Percentiles rank a stretch among this genome's conserved stretches.
Evolutionary conservation across 2,113 vertebrate genomes (phyloP).

Genomic region (Stigmatopora nigra): DNA sequence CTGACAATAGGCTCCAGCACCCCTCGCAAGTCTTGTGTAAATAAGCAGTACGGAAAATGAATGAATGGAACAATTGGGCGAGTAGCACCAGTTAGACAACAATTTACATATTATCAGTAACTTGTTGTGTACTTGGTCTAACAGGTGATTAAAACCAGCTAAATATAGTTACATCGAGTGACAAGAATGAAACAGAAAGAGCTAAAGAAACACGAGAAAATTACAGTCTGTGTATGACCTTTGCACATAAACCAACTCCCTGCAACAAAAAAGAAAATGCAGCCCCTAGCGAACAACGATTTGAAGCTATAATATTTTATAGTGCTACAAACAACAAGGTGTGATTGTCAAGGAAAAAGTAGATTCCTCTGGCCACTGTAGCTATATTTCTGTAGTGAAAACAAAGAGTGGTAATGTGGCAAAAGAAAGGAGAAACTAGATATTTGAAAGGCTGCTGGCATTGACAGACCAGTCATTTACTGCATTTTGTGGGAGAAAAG

Average conservation of each 20-base stretch:
- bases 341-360: neutral
- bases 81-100: neutral
- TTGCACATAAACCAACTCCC: neutral
- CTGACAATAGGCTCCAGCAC: too few relatives aligned
- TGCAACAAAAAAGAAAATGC: neutral
- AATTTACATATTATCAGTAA: neutral
- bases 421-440: neutral
- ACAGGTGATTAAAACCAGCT: too few relatives aligned
- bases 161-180: neutral
- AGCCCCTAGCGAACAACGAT: neutral
- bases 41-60: too few relatives aligned
- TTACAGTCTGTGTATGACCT: neutral
- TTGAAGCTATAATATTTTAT: conserved; percentile 1
- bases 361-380: neutral
- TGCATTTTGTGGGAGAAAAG: too few relatives aligned
- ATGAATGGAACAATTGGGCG: neutral
- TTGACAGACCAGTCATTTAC: neutral
- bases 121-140: neutral
- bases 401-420: neutral
- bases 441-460: neutral
- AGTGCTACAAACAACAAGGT: neutral
- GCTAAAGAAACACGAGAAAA: neutral
- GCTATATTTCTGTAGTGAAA: neutral
- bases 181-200: neutral
- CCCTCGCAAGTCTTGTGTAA: too few relatives aligned